These are phyloP conservation scores for Leistus spinibarbis DNA, from an alignment of 2,888 invertebrate species.

Conservation along the genomic window DNA sequence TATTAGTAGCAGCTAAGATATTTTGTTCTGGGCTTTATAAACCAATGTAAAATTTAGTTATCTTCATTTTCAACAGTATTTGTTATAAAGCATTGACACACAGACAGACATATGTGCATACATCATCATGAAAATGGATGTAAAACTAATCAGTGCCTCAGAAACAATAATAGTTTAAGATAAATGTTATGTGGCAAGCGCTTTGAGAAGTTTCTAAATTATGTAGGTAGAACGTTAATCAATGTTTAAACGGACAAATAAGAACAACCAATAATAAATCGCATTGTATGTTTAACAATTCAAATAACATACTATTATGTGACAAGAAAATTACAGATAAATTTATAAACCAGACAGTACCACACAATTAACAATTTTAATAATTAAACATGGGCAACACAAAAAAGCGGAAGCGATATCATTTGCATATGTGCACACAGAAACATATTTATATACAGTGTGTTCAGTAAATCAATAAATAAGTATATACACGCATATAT, in stretches of 20 bases:
- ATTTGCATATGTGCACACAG: conserved; percentile 26
- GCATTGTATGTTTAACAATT: neutral
- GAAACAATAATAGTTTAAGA: no score
- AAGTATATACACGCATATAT: neutral
- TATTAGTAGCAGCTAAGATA: no score
- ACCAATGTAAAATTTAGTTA: no score
- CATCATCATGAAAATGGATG: no score
- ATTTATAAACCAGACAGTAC: conserved; percentile 35
- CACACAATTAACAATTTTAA: conserved; percentile 35
- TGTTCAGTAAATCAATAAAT: conserved; percentile 32
- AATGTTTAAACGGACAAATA: neutral
- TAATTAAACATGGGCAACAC: conserved; percentile 25
- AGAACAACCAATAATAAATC: neutral
- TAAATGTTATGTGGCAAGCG: no score
- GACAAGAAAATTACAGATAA: conserved; percentile 36
- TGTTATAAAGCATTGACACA: no score
- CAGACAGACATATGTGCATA: no score
- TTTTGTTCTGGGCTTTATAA: no score
- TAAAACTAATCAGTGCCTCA: no score
- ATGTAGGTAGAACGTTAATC: neutral
- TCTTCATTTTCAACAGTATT: no score
- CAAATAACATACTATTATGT: conserved; percentile 21
- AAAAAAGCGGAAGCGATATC: conserved; percentile 30
- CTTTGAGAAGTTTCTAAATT: no score
- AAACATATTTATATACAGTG: conserved; percentile 9